These are phyloP conservation scores for Coregonus suidteri DNA, from an alignment of 2,797 vertebrate species.

Conservation along the genomic window DNA sequence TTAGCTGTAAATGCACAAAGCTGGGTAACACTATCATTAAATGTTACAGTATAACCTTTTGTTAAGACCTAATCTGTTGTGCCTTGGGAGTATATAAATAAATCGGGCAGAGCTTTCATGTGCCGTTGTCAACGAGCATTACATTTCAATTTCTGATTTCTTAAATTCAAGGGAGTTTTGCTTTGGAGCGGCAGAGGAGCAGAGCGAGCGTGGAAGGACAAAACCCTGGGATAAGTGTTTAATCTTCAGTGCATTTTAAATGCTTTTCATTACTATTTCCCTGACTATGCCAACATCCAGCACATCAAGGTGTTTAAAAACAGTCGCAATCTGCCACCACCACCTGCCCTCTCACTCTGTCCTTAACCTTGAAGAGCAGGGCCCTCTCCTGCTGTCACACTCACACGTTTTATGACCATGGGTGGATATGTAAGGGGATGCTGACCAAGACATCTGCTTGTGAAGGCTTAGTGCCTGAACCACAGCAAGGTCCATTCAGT, in stretches of 20 bases:
- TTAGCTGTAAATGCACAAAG: neutral
- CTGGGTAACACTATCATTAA: conserved; percentile 13
- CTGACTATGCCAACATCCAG: conserved; percentile 9
- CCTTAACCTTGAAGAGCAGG: conserved; percentile 36
- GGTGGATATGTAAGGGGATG: conserved; percentile 26
- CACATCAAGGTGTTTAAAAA: conserved; percentile 22
- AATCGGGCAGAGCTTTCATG: conserved; percentile 13
- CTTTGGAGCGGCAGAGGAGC: neutral
- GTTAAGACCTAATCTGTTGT: conserved; percentile 19
- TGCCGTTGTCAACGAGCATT: conserved; percentile 41
- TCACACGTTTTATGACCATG: conserved; percentile 22
- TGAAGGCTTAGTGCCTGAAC: conserved; percentile 42
- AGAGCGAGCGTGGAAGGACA: neutral
- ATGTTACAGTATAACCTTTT: conserved; percentile 31
- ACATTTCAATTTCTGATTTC: conserved; percentile 39
- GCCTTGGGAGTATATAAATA: conserved; percentile 32
- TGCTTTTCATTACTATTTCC: conserved; percentile 20
- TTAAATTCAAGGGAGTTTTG: conserved; percentile 8
- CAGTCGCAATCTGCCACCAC: neutral
- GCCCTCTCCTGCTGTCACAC: conserved; percentile 8
- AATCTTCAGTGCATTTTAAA: conserved; percentile 24
- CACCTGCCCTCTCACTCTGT: conserved; percentile 20
- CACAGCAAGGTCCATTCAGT: conserved; percentile 53
- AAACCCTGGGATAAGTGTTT: conserved; percentile 9
- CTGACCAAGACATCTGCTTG: conserved; percentile 48